Evolutionary conservation across 2,797 vertebrate genomes (phyloP).

Genomic region (Xiphophorus birchmanni): DNA sequence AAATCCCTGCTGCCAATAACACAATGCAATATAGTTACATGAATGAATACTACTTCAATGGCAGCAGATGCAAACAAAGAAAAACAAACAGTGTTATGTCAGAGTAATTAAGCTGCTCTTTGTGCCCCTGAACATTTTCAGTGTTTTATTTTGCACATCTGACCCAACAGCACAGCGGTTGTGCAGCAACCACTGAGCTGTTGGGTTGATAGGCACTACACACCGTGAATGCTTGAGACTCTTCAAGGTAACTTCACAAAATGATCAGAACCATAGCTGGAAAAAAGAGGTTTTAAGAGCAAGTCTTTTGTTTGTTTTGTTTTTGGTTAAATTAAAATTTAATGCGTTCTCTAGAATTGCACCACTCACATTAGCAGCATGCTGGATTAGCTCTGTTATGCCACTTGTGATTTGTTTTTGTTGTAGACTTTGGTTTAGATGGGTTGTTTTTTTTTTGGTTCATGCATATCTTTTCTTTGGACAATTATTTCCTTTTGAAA

Average conservation of each 20-base stretch:
- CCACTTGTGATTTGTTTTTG: neutral
- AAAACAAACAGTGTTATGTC: constrained; percentile 16
- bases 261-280: constrained; percentile 23
- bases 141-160: constrained; percentile 32
- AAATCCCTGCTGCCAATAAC: neutral
- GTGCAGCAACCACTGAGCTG: constrained; percentile 45
- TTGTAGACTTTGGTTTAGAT: neutral
- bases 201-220: constrained; percentile 27
- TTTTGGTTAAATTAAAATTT: neutral
- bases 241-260: constrained; percentile 46
- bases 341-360: neutral
- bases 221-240: constrained; percentile 28
- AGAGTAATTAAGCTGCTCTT: constrained; percentile 24
- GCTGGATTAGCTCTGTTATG: too few species aligned
- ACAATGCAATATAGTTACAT: neutral
- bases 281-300: constrained; percentile 9
- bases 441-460: too few species aligned
- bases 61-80: constrained; percentile 14
- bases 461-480: neutral
- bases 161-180: constrained; percentile 35
- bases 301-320: constrained; percentile 14
- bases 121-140: constrained; percentile 30
- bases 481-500: neutral
- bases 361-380: neutral
- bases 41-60: constrained; percentile 31